phyloP scores from a whole-genome alignment of 2,797 vertebrate species.

The Babyrousa celebensis region DNA sequence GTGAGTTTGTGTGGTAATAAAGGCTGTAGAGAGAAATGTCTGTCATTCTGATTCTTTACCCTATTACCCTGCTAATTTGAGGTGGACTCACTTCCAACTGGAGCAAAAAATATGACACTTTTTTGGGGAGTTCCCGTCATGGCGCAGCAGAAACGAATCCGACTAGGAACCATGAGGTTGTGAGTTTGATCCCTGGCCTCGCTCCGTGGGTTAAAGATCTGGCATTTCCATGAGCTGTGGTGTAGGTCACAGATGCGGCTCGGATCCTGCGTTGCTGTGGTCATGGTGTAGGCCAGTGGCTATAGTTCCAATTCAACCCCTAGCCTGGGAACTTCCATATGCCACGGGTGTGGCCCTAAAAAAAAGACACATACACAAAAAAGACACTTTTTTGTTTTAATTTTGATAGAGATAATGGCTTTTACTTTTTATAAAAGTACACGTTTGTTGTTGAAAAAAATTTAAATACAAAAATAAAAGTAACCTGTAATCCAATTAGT shows the following conservation, averaged over 20 bases:
- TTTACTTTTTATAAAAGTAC: constrained; percentile 33
- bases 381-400: constrained; percentile 22
- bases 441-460: background rate
- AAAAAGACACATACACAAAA: too few species aligned
- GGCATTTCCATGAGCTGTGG: too few species aligned
- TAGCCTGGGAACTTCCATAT: too few species aligned
- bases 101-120: background rate
- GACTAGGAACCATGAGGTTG: too few species aligned
- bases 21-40: constrained; percentile 45
- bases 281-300: too few species aligned
- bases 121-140: background rate
- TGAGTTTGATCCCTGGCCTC: too few species aligned
- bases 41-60: constrained; percentile 14
- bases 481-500: background rate
- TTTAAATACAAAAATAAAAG: constrained; percentile 21
- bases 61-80: background rate
- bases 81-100: background rate
- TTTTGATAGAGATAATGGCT: constrained; percentile 21
- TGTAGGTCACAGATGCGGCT: too few species aligned
- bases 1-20: constrained; percentile 53
- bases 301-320: too few species aligned
- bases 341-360: too few species aligned
- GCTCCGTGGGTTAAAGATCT: too few species aligned
- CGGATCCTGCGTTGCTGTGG: too few species aligned
- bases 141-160: too few species aligned